Evolutionary conservation across 1,140 invertebrate species (phyloP).

Genomic region (Dufourea novaeangliae): DNA sequence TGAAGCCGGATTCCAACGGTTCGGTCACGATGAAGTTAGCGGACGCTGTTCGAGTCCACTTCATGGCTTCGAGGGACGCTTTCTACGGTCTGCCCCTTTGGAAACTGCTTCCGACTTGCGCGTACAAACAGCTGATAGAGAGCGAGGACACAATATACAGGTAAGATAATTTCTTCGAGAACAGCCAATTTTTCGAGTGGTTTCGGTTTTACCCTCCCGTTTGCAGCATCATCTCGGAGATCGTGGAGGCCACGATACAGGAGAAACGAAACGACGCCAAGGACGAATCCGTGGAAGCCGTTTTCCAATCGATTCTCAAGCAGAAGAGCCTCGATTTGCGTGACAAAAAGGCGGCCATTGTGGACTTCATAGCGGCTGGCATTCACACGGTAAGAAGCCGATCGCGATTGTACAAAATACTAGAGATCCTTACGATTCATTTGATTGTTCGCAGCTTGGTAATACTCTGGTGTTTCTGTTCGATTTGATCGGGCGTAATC

Average conservation of each 20-base stretch:
- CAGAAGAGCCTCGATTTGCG: slow-evolving; percentile 87
- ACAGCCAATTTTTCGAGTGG: neutral
- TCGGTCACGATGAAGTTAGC: slow-evolving; percentile 82
- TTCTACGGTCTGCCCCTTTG: slow-evolving; percentile 92
- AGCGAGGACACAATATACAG: slow-evolving; percentile 91
- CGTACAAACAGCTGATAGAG: slow-evolving; percentile 87
- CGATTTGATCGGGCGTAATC: slow-evolving; percentile 88
- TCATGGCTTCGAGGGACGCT: slow-evolving; percentile 88
- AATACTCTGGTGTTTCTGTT: slow-evolving; percentile 91
- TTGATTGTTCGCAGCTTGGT: slow-evolving; percentile 85
- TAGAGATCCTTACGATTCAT: neutral
- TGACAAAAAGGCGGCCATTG: slow-evolving; percentile 92
- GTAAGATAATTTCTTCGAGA: slow-evolving; percentile 71
- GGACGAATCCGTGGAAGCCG: slow-evolving; percentile 85
- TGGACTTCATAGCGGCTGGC: slow-evolving; percentile 93
- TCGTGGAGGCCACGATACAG: slow-evolving; percentile 86
- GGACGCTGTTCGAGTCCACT: slow-evolving; percentile 87
- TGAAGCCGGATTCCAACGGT: slow-evolving; percentile 83
- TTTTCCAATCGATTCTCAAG: slow-evolving; percentile 89
- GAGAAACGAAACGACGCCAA: slow-evolving; percentile 79
- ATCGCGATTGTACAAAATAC: too few species aligned
- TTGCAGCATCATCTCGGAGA: slow-evolving; percentile 89
- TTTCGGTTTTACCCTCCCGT: neutral
- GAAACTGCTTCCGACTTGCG: slow-evolving; percentile 89
- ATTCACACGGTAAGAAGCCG: slow-evolving; percentile 89